Base-by-base conservation (phyloP, 2,797 vertebrate species). In the Coregonus ussuriensis region DNA sequence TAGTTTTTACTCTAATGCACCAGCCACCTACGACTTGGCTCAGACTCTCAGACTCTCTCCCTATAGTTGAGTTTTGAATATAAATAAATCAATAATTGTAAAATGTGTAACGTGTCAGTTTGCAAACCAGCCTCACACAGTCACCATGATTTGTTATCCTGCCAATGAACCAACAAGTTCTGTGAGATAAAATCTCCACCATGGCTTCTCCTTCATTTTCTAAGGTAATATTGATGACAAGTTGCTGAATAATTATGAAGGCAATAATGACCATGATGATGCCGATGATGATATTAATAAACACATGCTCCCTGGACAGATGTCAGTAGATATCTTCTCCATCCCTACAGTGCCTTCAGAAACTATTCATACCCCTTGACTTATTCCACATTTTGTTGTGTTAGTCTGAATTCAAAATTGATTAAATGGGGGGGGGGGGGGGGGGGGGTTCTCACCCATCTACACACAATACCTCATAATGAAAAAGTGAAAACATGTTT, bases 281-380 rank as follows among this genome's bases (percentile, higher is more conserved):
- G 25, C 70, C 25, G 63, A 53, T 37, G 65, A 80, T 76, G 66
- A 68, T 15, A 81, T 35, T 71, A 53, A 77, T 76, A 37, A 33
- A 35, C 5, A 77, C 52, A 68, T 67, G 52, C 59, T 71, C 13
- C 35, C 29, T 15, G 35, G 62, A 67, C 77, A 74, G 47, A 66
- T 41, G 71, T 65, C 70, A 21, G 14, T 74, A 77, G 70, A 71
- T 77, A 18, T 62, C 51, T 33, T 35, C 70, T 66, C 56, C 9
- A 15, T 53, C 65, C 35, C 18, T 33, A 33, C 41, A 47, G 41
- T 47, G 41, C 41, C 41, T 47, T 47, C 41, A 47, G 41, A 47
- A 3, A 47, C 2, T 2, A 11, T 47, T 47, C 41, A 47, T 11
- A 47, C 41, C 9, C 9, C 41, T 47, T 47, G 41, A 47, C 9